These are phyloP conservation scores for Epinephelus moara DNA, from an alignment of 2,113 vertebrate genomes.

Conservation along the genomic window DNA sequence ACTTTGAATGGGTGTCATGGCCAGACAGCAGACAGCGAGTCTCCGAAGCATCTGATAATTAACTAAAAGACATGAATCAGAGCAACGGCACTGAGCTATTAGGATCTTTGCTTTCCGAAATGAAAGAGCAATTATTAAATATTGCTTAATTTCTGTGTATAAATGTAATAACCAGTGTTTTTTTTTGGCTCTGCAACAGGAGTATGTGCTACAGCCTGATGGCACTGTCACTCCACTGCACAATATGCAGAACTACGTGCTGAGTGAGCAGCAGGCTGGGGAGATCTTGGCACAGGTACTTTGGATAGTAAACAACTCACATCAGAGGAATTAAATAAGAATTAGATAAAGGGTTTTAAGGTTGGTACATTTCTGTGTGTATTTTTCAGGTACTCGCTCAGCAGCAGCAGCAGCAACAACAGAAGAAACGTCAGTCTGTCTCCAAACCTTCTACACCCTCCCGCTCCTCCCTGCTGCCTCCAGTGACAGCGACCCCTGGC, in stretches of 20 bases:
- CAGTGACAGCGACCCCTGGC: constrained; percentile 71
- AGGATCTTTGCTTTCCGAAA: background rate
- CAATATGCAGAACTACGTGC: constrained; percentile 84
- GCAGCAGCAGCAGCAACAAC: constrained; percentile 75
- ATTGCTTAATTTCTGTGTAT: background rate
- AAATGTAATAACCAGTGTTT: background rate
- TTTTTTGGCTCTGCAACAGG: constrained; percentile 62
- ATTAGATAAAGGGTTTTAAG: background rate
- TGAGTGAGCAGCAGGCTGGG: constrained; percentile 85
- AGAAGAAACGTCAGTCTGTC: constrained; percentile 44
- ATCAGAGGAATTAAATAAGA: background rate
- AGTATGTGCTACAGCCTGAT: constrained; percentile 85
- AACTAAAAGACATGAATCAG: background rate
- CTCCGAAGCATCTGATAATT: background rate
- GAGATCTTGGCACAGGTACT: constrained; percentile 86
- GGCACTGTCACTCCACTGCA: constrained; percentile 82
- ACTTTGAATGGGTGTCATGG: background rate
- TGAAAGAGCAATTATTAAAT: background rate
- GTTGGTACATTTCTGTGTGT: background rate
- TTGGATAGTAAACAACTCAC: background rate
- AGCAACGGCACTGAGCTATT: background rate
- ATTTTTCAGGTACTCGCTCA: constrained; percentile 78
- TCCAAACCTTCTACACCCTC: constrained; percentile 55
- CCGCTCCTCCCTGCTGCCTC: constrained; percentile 74
- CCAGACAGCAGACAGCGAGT: background rate